Evolutionary conservation across 1,140 invertebrate genomes (phyloP), one percentile per base, ranked within the genome.

Genomic region (Nymphalis io): DNA sequence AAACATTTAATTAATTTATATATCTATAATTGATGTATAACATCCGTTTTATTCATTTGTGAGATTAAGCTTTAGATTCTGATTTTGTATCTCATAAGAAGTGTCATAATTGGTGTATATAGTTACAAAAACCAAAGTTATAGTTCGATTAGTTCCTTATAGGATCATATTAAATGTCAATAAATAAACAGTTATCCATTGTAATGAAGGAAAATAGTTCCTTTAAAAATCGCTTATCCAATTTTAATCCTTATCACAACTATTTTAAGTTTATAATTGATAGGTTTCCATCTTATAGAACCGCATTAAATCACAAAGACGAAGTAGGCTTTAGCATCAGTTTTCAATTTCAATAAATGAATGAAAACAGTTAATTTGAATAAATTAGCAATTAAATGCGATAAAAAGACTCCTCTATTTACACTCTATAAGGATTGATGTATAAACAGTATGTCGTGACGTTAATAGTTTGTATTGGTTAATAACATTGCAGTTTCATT

Each of bases 351-450:
- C 70, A 79, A 76, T 81, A 70, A 75, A 81, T 76, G 75, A 74
- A 74, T 74, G 68, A 68, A 75, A 73, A 72, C 67, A 60, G 64
- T 63, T 61, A 76, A 87, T 87, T 87, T 83, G 76, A 87, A 87
- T 89, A 89, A 89, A 84, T 86, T 84, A 79, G 75, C 80, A 79
- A 70, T 83, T 64, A 65, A 73, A 71, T 55, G 21, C 46, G 58
- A 39, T 60, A 70, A 63, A 63, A 70, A 70, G 53, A 57, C 44
- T 27, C 51, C 27, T 57, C 62, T 18, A 65, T 65, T 57, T 48
- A 20, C 39, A 65, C 51, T 39, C 48, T 16, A 57, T 65, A 57
- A 53, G 48, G 62, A 38, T 38, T 51, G 62, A 42, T 57, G 33
- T 48, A 42, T 42, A 57, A 57, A 27, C 20, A 55, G 13, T 33